These are phyloP conservation scores for Thecophora atra DNA, from an alignment of 2,888 invertebrate species.

Conservation along the genomic window DNA sequence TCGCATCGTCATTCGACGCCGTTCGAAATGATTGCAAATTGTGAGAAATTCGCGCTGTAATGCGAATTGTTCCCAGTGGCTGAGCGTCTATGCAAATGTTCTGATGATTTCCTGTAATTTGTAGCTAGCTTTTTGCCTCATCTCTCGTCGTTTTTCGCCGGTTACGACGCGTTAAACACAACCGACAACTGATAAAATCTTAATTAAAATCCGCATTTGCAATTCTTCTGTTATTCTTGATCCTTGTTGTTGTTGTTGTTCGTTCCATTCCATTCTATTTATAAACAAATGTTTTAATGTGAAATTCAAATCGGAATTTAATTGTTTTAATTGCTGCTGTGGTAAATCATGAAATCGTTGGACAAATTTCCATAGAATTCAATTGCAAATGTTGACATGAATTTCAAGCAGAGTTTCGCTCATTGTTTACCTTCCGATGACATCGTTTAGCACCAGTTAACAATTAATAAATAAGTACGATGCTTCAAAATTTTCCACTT, in stretches of 20 bases:
- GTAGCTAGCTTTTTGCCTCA: background rate
- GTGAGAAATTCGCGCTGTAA: constrained; percentile 62
- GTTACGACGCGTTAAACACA: constrained; percentile 3
- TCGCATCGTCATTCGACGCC: constrained; percentile 16
- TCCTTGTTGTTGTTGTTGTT: too few relatives aligned
- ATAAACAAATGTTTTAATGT: background rate
- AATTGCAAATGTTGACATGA: too few relatives aligned
- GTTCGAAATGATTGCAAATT: constrained; percentile 51
- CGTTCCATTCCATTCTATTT: too few relatives aligned
- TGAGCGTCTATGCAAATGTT: background rate
- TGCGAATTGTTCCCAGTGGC: constrained; percentile 48
- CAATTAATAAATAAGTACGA: too few relatives aligned
- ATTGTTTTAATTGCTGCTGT: constrained; percentile 16
- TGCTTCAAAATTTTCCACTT: background rate
- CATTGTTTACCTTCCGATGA: too few relatives aligned
- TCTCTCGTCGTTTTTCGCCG: too few relatives aligned
- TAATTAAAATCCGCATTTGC: constrained; percentile 48
- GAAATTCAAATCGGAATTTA: constrained; percentile 11
- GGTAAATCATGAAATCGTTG: too few relatives aligned
- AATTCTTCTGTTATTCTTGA: constrained; percentile 27
- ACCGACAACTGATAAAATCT: constrained; percentile 25
- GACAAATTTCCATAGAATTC: too few relatives aligned
- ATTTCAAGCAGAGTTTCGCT: too few relatives aligned
- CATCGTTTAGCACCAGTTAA: too few relatives aligned
- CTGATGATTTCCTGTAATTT: constrained; percentile 22